Percentiles rank a stretch among this genome's conserved stretches.
phyloP scores from a whole-genome alignment of 2,113 vertebrate genomes.

The Paratilapia polleni region DNA sequence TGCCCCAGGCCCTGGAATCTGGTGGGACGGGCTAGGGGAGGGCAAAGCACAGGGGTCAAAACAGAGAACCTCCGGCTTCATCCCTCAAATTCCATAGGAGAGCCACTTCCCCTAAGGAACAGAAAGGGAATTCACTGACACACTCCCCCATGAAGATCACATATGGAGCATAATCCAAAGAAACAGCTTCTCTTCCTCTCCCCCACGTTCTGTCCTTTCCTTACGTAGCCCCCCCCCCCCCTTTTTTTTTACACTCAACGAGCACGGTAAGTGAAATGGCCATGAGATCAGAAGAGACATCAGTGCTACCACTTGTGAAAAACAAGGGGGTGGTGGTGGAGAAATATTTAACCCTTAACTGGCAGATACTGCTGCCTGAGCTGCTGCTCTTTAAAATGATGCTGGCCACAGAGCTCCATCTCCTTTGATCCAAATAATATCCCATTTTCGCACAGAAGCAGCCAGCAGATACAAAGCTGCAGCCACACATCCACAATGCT shows the following conservation, averaged over 20 bases:
- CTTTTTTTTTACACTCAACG: slow-evolving; percentile 47
- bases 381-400: slow-evolving; percentile 30
- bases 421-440: slow-evolving; percentile 21
- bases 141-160: slow-evolving; percentile 58
- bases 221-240: neutral
- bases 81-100: slow-evolving; percentile 72
- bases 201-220: slow-evolving; percentile 24
- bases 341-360: slow-evolving; percentile 75
- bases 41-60: slow-evolving; percentile 63
- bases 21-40: slow-evolving; percentile 48
- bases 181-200: slow-evolving; percentile 40
- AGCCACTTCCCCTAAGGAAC: slow-evolving; percentile 58
- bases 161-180: slow-evolving; percentile 45
- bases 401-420: slow-evolving; percentile 12
- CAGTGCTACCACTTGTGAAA: slow-evolving; percentile 69
- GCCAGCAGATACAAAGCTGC: neutral
- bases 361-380: slow-evolving; percentile 39
- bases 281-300: slow-evolving; percentile 66
- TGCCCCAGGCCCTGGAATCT: slow-evolving; percentile 77
- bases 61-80: slow-evolving; percentile 71
- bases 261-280: slow-evolving; percentile 63
- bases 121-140: slow-evolving; percentile 62
- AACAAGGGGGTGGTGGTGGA: slow-evolving; percentile 61
- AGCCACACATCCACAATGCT: neutral
- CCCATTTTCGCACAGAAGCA: slow-evolving; percentile 37